Evolutionary conservation across 1,140 invertebrate species (phyloP).

Genomic region (Telenomus remus): DNA sequence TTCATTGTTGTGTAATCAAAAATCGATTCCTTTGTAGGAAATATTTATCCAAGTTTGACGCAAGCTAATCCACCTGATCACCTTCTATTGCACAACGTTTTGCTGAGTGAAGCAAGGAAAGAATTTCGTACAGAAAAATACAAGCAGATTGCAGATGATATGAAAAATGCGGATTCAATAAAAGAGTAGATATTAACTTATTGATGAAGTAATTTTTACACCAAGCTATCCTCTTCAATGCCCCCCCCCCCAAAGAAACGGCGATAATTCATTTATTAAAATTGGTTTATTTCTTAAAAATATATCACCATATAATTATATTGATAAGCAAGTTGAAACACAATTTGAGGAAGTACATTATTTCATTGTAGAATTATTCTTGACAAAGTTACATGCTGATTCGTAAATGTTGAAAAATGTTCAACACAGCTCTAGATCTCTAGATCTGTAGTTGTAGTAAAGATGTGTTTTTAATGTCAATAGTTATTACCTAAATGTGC

Average conservation of each 20-base stretch:
- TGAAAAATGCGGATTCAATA: constrained; percentile 31
- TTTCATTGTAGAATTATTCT: not conserved
- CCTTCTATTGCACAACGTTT: constrained; percentile 66
- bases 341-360: not conserved
- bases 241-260: not conserved
- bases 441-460: not conserved
- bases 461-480: not conserved
- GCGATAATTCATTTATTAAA: not conserved
- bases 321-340: not conserved
- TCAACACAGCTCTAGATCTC: not conserved
- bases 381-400: not conserved
- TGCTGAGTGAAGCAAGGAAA: constrained; percentile 66
- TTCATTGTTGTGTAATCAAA: not conserved
- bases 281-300: not conserved
- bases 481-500: not conserved
- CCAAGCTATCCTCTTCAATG: not conserved
- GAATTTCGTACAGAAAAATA: constrained; percentile 68
- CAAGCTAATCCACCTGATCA: constrained; percentile 57
- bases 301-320: not conserved
- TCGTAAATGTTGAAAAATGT: not conserved
- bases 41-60: constrained; percentile 64
- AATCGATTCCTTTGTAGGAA: constrained; percentile 61
- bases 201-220: not conserved
- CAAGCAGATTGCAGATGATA: constrained; percentile 67
- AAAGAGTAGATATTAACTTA: not conserved